phyloP scores from a whole-genome alignment of 2,113 vertebrate species.

The Notarius lentiginosus region DNA sequence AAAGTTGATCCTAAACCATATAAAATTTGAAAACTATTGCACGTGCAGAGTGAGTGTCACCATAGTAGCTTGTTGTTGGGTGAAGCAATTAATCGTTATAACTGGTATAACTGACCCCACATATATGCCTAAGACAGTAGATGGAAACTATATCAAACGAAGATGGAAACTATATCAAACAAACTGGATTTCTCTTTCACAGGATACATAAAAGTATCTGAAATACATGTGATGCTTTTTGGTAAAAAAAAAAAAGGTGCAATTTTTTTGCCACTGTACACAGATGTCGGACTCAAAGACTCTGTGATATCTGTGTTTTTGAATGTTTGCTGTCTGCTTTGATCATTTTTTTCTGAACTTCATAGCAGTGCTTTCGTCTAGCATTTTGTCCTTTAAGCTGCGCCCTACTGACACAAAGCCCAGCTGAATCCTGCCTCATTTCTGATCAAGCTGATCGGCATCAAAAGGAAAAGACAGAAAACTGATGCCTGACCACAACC shows the following conservation, averaged over 20 bases:
- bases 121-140: no score
- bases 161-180: not conserved
- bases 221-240: not conserved
- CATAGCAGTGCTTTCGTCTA: conserved; percentile 39
- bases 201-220: not conserved
- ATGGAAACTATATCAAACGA: not conserved
- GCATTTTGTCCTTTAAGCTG: conserved; percentile 39
- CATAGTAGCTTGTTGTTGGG: not conserved
- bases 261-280: conserved; percentile 15
- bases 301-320: not conserved
- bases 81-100: not conserved
- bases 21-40: not conserved
- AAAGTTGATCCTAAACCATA: not conserved
- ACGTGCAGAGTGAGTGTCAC: not conserved
- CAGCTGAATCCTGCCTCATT: conserved; percentile 18
- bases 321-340: conserved; percentile 48
- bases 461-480: conserved; percentile 43
- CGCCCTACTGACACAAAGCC: conserved; percentile 8
- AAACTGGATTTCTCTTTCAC: not conserved
- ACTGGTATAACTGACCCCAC: not conserved
- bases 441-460: conserved; percentile 33
- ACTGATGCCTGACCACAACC: not conserved
- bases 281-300: conserved; percentile 17
- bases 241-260: not conserved
- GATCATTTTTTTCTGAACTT: conserved; percentile 47